Evolutionary conservation across 2,888 invertebrate genomes (phyloP).

Genomic region (Sarcophaga variegata): DNA sequence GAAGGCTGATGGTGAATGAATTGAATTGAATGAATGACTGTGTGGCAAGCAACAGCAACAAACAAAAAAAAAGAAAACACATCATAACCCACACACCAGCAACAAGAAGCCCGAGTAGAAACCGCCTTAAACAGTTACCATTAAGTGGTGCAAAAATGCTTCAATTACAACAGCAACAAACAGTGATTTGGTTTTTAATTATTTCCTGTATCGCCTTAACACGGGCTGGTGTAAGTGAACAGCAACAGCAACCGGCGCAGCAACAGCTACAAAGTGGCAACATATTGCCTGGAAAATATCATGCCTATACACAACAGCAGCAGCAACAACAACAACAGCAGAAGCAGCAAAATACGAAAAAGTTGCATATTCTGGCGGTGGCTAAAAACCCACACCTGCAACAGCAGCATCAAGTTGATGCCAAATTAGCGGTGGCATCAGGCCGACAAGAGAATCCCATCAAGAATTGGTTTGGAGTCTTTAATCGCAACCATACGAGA

Average conservation of each 20-base stretch:
- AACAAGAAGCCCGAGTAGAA: conserved; percentile 26
- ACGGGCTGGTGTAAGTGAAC: conserved; percentile 57
- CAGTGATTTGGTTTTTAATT: conserved; percentile 75
- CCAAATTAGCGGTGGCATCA: neutral
- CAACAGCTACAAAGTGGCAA: neutral
- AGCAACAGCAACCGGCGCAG: neutral
- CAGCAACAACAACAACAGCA: conserved; percentile 19
- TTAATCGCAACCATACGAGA: conserved; percentile 84
- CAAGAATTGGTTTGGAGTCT: conserved; percentile 85
- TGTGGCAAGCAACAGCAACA: neutral
- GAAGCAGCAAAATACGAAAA: conserved; percentile 25
- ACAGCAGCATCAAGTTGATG: conserved; percentile 27
- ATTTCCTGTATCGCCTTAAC: conserved; percentile 77
- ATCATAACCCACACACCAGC: neutral
- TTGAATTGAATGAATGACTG: neutral
- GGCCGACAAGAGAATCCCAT: conserved; percentile 78
- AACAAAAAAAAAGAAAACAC: neutral
- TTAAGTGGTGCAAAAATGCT: conserved; percentile 70
- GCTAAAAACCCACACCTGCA: conserved; percentile 46
- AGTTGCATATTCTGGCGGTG: conserved; percentile 39
- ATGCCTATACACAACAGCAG: conserved; percentile 74
- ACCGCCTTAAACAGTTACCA: conserved; percentile 22
- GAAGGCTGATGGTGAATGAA: neutral
- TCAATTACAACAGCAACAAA: conserved; percentile 74
- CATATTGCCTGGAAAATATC: conserved; percentile 78